phyloP scores from a whole-genome alignment of 2,888 invertebrate genomes.

The Cheiracanthium punctorium region DNA sequence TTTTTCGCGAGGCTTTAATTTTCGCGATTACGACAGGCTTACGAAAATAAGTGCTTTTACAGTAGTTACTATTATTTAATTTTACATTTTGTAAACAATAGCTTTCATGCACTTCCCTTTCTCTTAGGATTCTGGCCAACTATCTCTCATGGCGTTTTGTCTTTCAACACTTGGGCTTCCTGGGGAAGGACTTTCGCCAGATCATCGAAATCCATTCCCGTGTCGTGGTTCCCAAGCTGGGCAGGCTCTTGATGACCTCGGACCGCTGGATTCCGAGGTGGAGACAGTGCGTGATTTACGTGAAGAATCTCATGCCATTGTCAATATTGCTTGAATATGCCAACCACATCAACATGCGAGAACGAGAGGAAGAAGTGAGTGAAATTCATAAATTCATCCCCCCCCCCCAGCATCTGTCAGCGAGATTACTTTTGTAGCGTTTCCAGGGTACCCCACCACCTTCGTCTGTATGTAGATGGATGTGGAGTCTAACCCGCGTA shows the following conservation, averaged over 20 bases:
- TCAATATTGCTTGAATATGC: conserved; percentile 25
- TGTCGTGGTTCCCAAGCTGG: neutral
- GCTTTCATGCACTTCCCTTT: too few relatives aligned
- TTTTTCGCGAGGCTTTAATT: too few relatives aligned
- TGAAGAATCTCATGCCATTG: conserved; percentile 45
- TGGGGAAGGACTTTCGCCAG: conserved; percentile 41
- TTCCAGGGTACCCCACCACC: too few relatives aligned
- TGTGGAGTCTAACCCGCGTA: too few relatives aligned
- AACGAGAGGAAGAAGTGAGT: conserved; percentile 25
- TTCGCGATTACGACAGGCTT: too few relatives aligned
- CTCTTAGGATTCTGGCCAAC: conserved; percentile 37
- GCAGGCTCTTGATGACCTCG: conserved; percentile 5
- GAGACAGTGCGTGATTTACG: conserved; percentile 48
- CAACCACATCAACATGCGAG: neutral
- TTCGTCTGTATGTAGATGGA: too few relatives aligned
- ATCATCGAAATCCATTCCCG: conserved; percentile 31
- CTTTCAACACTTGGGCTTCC: conserved; percentile 41
- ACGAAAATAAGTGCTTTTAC: too few relatives aligned
- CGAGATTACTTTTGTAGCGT: too few relatives aligned
- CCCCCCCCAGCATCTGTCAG: too few relatives aligned
- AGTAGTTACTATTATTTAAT: too few relatives aligned
- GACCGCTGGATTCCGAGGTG: conserved; percentile 33
- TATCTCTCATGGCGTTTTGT: conserved; percentile 56
- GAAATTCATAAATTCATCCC: too few relatives aligned
- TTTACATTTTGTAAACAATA: too few relatives aligned